Base-by-base conservation (phyloP, 30 jellyfish, hydroid and myxozoan genomes). In the Mastigias papua region DNA sequence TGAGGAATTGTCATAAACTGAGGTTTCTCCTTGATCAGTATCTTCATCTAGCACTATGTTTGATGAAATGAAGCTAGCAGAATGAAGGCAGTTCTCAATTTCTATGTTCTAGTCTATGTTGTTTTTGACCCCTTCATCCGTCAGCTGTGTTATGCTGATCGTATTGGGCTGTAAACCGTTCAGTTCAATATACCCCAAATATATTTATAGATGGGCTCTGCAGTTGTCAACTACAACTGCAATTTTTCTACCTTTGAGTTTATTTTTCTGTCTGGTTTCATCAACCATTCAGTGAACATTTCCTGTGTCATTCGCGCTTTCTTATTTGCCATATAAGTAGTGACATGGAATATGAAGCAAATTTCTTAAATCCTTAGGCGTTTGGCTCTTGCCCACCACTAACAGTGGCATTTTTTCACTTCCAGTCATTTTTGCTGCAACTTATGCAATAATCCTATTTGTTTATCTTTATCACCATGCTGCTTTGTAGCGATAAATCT, bases 61-160 rank as follows among this genome's bases (percentile, higher is more conserved):
- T n/a, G n/a, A n/a, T n/a, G n/a, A n/a, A n/a, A 65, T 65, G 27
- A 65, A 65, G 23, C 77, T 29, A 65, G 26, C 11, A 11, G 15
- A 11, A 11, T 28, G 77, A 65, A 11, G 23, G 34, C 77, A 65
- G 27, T 22, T 65, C 77, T 65, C 27, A 11, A 28, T 65, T 15
- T 15, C 23, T 10, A 20, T 10, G 28, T 65, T 17, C 23, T 11
- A 29, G 17, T 65, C 23, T 23, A 65, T 11, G 77, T 65, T 65
- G 17, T 65, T 65, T 71, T 11, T 71, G 72, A 71, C 15, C 73
- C 82, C 82, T 71, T 16, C 21, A 32, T 71, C 82, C 72, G 32
- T 71, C 13, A 73, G 82, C 15, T 71, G 82, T 32, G 82, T 71
- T 26, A 71, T 71, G 82, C 73, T 19, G 71, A 73, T 71, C 82